These are phyloP conservation scores for Drosophila auraria DNA, from an alignment of 1,140 invertebrate species.

Conservation along the genomic window DNA sequence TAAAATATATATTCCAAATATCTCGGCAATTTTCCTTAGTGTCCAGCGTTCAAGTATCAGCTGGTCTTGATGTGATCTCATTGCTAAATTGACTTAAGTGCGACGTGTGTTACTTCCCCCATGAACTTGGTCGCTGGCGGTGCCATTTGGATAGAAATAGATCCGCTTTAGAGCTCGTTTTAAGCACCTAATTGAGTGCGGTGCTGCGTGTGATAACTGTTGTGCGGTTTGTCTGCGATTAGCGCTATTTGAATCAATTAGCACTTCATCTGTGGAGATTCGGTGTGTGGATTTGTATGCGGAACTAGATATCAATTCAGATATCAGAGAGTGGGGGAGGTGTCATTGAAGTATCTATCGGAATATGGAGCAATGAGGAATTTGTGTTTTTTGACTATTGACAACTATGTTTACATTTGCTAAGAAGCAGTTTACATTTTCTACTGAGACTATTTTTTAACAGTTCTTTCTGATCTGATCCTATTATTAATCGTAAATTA, in stretches of 20 bases:
- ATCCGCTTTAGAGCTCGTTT: slow-evolving; percentile 36
- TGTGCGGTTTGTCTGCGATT: slow-evolving; percentile 34
- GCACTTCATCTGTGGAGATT: slow-evolving; percentile 34
- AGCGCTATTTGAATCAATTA: slow-evolving; percentile 36
- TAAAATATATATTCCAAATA: background rate
- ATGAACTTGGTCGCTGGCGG: slow-evolving; percentile 31
- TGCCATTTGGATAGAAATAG: slow-evolving; percentile 44
- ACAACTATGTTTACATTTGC: background rate
- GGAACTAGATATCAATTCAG: slow-evolving; percentile 9
- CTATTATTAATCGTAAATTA: no score
- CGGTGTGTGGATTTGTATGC: slow-evolving; percentile 6
- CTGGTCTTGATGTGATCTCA: slow-evolving; percentile 32
- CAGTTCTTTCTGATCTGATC: no score
- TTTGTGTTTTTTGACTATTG: no score
- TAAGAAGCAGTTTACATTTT: no score
- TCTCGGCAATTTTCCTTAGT: background rate
- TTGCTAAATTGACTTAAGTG: slow-evolving; percentile 47
- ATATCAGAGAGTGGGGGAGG: background rate
- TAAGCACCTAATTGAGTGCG: slow-evolving; percentile 39
- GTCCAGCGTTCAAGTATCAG: background rate
- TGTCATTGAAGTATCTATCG: background rate
- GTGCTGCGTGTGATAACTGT: slow-evolving; percentile 19
- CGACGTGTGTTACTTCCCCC: slow-evolving; percentile 24
- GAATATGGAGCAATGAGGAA: background rate
- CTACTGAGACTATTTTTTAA: no score